phyloP scores from a whole-genome alignment of 2,888 invertebrate species.

The Apamea sordens region DNA sequence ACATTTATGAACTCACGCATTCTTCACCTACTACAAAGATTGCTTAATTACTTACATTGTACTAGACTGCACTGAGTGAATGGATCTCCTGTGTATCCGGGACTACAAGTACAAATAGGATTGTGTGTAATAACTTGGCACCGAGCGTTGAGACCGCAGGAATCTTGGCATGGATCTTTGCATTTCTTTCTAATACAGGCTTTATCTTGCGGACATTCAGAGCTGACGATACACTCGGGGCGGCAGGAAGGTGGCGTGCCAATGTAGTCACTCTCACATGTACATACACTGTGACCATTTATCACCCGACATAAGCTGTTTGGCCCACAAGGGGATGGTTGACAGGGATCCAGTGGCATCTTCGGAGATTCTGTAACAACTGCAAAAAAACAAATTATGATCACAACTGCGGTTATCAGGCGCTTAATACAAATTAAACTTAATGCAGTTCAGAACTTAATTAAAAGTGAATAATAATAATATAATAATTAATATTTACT shows the following conservation, averaged over 20 bases:
- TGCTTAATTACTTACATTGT: slow-evolving; percentile 87
- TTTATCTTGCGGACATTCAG: slow-evolving; percentile 95
- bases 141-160: slow-evolving; percentile 95
- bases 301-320: slow-evolving; percentile 94
- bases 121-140: slow-evolving; percentile 96
- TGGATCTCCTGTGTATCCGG: slow-evolving; percentile 95
- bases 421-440: background rate
- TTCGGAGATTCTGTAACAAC: slow-evolving; percentile 73
- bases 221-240: slow-evolving; percentile 95
- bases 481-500: background rate
- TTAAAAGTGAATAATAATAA: background rate
- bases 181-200: slow-evolving; percentile 96
- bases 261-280: slow-evolving; percentile 93
- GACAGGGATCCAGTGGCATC: slow-evolving; percentile 91
- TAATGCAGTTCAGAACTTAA: slow-evolving; percentile 6
- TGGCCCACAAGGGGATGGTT: slow-evolving; percentile 96
- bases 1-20: background rate
- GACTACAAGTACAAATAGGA: slow-evolving; percentile 95
- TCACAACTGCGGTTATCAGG: background rate
- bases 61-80: slow-evolving; percentile 92
- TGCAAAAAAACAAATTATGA: slow-evolving; percentile 54
- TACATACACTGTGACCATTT: slow-evolving; percentile 95
- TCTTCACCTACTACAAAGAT: background rate
- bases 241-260: slow-evolving; percentile 95
- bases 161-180: slow-evolving; percentile 94